Evolutionary conservation across 1,140 invertebrate genomes (phyloP).

Genomic region (Aradophagus sp.): DNA sequence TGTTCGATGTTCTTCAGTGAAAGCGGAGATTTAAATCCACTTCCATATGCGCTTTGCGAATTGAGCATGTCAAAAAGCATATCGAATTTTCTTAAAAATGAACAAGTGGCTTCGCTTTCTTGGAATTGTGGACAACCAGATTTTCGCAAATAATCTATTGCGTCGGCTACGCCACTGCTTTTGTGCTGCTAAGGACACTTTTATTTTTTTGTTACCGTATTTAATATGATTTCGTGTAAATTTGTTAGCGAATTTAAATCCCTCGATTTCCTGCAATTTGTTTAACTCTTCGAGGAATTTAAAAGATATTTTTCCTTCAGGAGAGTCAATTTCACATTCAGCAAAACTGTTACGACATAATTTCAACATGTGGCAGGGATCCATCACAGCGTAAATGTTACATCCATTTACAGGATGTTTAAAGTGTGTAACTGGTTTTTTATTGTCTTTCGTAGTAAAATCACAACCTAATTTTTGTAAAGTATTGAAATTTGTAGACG

Average conservation of each 20-base stretch:
- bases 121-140: constrained; percentile 6
- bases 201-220: constrained; percentile 13
- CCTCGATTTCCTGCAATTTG: constrained; percentile 3
- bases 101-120: constrained; percentile 11
- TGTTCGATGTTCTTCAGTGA: constrained; percentile 20
- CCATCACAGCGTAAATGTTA: constrained; percentile 17
- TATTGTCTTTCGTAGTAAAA: constrained; percentile 6
- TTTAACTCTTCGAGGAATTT: constrained; percentile 10
- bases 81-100: constrained; percentile 15
- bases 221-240: constrained; percentile 7
- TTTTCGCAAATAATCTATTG: constrained; percentile 14
- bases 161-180: constrained; percentile 23
- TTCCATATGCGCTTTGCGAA: constrained; percentile 6
- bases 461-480: constrained; percentile 13
- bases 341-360: constrained; percentile 9
- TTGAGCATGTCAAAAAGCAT: constrained; percentile 31
- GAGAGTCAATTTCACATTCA: constrained; percentile 1
- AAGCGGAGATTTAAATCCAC: constrained; percentile 13
- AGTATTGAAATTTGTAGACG: constrained; percentile 4
- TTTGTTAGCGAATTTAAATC: constrained; percentile 11
- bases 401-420: constrained; percentile 3
- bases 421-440: constrained; percentile 1
- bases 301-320: constrained; percentile 9
- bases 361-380: constrained; percentile 28
- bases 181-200: constrained; percentile 3